Evolutionary conservation across 2,797 vertebrate species (phyloP), one percentile per base, ranked within the genome.

Genomic region (Alca torda): DNA sequence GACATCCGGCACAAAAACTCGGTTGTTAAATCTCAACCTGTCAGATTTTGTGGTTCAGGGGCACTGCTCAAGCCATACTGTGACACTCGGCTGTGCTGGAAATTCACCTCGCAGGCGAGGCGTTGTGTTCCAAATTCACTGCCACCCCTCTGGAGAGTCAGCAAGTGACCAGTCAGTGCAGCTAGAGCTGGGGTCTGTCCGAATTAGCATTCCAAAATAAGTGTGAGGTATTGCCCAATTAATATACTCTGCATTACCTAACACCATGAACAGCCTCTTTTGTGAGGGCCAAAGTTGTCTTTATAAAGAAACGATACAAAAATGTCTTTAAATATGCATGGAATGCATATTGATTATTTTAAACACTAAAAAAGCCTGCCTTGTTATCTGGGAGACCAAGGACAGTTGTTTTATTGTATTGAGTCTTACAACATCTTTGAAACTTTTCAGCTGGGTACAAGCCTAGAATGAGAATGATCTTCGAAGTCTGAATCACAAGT

Each of bases 261-360:
- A 82, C 82, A 88, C 82, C 65, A 59, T n/a, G 65, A 94, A 81
- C 79, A 76, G 75, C 81, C 57, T 63, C 86, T 83, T 90, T 81
- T 97, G 78, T 91, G 76, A 69, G 63, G 39, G 19, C 51, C 30
- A 39, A 72, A 86, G 84, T 86, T 87, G 65, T 84, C 75, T 90
- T 85, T 89, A n/a, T 83, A 90, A 88, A 82, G 92, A 90, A 94
- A 57, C 2, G 20, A 88, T 79, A 63, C 50, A 79, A 45, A 89
- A 75, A 90, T 89, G 65, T 77, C 60, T 96, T 96, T 93, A 87
- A 94, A 93, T 92, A 87, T 93, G 78, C 81, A 54, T 56, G 78
- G 84, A 77, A 89, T 95, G 84, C 1, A 17, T 87, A 78, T 54
- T 68, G 53, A 72, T 85, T 64, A 83, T 77, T 89, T 90, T 48